A percentile compares a stretch with the other conserved stretches of the same genome.
Conservation (phyloP, 2,113 vertebrate species). For the Salvelinus namaycush region DNA sequence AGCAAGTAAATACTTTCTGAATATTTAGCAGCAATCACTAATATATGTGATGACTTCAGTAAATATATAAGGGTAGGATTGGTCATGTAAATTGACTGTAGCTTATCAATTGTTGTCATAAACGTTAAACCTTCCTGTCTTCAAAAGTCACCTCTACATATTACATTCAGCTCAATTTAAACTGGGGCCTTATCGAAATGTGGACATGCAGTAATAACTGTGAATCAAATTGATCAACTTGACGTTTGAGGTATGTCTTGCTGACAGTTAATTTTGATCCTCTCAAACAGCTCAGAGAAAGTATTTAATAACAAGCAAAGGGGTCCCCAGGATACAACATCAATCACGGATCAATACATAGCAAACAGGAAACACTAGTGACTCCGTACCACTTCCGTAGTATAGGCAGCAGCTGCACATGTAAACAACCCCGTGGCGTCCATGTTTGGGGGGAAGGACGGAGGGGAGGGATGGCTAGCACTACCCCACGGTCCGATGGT, state of each 20-base stretch:
- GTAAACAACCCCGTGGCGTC: conserved; percentile 59
- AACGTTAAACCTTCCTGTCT: no score
- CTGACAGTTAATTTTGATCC: conserved; percentile 28
- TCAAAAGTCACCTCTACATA: background rate
- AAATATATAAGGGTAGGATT: background rate
- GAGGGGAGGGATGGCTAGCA: background rate
- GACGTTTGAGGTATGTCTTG: conserved; percentile 66
- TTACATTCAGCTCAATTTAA: no score
- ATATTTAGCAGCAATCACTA: conserved; percentile 62
- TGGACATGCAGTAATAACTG: background rate
- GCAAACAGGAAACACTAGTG: conserved; percentile 44
- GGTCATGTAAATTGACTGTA: no score
- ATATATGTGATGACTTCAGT: conserved; percentile 4
- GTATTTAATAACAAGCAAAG: background rate
- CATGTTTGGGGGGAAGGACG: background rate
- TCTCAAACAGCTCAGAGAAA: background rate
- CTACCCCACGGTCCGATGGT: conserved; percentile 1
- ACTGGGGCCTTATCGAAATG: background rate
- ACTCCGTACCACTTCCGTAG: conserved; percentile 44
- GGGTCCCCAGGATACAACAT: background rate
- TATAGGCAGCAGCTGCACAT: conserved; percentile 63
- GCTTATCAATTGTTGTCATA: no score
- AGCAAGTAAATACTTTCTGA: conserved; percentile 39
- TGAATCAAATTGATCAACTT: conserved; percentile 6
- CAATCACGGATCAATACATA: background rate